phyloP scores from a whole-genome alignment of 2,888 invertebrate genomes.

The Nomada fabriciana region DNA sequence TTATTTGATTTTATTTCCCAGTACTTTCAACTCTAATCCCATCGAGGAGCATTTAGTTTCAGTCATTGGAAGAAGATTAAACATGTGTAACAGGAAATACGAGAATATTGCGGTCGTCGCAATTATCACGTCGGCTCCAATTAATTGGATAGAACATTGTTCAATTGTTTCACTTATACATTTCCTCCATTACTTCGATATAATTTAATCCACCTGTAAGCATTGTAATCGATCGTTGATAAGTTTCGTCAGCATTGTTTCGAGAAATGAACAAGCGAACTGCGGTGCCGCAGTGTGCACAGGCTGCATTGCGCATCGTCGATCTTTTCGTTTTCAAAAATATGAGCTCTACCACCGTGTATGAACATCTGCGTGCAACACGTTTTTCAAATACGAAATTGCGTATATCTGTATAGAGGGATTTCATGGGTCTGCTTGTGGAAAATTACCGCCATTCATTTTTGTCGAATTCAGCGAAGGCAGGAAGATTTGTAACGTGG shows the following conservation, averaged over 20 bases:
- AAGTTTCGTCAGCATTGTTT: slow-evolving; percentile 9
- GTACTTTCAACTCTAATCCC: not conserved
- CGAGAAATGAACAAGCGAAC: slow-evolving; percentile 46
- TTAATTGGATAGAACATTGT: not conserved
- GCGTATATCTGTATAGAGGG: not conserved
- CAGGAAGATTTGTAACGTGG: not conserved
- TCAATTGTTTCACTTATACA: not conserved
- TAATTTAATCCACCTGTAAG: not conserved
- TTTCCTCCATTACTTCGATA: not conserved
- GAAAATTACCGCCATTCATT: slow-evolving; percentile 5
- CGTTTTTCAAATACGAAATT: slow-evolving; percentile 11
- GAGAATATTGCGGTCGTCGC: too few species aligned
- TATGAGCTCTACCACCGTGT: slow-evolving; percentile 1
- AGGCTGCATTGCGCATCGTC: slow-evolving; percentile 39
- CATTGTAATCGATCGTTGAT: too few species aligned
- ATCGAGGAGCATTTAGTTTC: not conserved
- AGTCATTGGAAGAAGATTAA: not conserved
- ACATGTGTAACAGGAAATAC: too few species aligned
- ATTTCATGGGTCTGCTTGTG: slow-evolving; percentile 2
- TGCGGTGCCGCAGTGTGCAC: slow-evolving; percentile 35
- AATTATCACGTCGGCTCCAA: too few species aligned
- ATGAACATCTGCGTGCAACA: slow-evolving; percentile 10
- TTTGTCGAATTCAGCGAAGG: not conserved
- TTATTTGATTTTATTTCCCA: too few species aligned
- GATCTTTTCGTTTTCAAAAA: slow-evolving; percentile 32